Percentiles rank a stretch among this genome's conserved stretches.
These are phyloP conservation scores for Trachythela sp. DNA, from an alignment of 64 coral and sea anemone species.

Conservation along the genomic window DNA sequence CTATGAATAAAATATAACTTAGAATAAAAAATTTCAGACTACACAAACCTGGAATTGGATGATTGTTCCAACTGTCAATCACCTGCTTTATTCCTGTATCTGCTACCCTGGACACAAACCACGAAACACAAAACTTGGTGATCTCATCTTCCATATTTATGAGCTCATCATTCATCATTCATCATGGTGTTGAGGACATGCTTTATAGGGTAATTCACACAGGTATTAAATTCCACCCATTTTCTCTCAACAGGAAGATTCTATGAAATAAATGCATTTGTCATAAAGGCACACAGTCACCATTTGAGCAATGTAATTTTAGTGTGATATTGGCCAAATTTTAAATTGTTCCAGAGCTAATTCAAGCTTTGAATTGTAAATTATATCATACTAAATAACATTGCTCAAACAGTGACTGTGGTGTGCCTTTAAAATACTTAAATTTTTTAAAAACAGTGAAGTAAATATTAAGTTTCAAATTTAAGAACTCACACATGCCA, in stretches of 20 bases:
- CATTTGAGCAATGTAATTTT: not conserved
- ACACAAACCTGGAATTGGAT: constrained; percentile 25
- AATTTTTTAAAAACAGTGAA: too few relatives aligned
- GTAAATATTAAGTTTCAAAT: too few relatives aligned
- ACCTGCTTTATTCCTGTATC: constrained; percentile 3
- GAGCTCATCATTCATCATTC: not conserved
- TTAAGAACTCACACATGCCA: too few relatives aligned
- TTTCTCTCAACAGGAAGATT: constrained; percentile 13
- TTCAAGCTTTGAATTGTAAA: not conserved
- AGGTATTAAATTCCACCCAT: not conserved
- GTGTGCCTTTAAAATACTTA: too few relatives aligned
- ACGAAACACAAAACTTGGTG: not conserved
- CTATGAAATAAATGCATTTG: not conserved
- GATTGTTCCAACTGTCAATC: constrained; percentile 23
- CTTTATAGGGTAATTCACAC: not conserved
- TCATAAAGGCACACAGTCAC: too few relatives aligned
- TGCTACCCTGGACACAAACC: not conserved
- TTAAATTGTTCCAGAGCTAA: not conserved
- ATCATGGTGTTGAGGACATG: not conserved
- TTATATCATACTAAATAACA: too few relatives aligned
- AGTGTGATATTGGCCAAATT: not conserved
- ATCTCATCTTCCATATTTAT: not conserved
- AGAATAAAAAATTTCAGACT: not conserved
- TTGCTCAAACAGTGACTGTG: too few relatives aligned
- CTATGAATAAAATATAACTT: not conserved